Conservation (phyloP, 2,113 vertebrate species). For the Oostethus manadensis region DNA sequence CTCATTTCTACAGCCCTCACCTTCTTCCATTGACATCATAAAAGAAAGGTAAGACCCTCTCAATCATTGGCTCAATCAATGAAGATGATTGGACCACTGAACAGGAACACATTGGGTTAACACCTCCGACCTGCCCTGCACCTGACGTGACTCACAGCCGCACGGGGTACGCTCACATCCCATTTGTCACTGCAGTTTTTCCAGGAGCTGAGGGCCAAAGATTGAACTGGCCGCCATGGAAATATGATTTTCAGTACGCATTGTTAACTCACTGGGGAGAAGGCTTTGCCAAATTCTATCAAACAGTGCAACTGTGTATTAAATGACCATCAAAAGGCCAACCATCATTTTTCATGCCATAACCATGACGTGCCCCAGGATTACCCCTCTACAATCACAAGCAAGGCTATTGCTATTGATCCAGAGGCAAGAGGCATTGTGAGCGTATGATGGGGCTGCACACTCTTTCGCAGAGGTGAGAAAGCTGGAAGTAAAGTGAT, state of each 20-base stretch:
- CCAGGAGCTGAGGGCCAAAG: constrained; percentile 42
- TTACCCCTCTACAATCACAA: constrained; percentile 37
- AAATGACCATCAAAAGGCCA: constrained; percentile 61
- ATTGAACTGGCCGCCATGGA: constrained; percentile 62
- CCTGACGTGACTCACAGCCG: constrained; percentile 62
- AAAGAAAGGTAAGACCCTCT: constrained; percentile 62
- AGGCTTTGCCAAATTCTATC: constrained; percentile 70
- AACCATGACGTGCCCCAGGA: constrained; percentile 49
- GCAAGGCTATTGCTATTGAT: constrained; percentile 51
- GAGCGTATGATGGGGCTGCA: constrained; percentile 30
- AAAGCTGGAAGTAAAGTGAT: constrained; percentile 33
- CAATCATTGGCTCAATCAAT: constrained; percentile 65
- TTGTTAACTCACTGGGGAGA: constrained; percentile 67
- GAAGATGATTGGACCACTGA: constrained; percentile 72
- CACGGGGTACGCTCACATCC: constrained; percentile 48
- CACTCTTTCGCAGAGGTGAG: constrained; percentile 21
- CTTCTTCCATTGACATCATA: constrained; percentile 31
- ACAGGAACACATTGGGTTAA: constrained; percentile 72
- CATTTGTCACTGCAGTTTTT: constrained; percentile 64
- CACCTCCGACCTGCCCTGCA: constrained; percentile 55
- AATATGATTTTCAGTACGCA: constrained; percentile 63
- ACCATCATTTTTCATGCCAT: constrained; percentile 60
- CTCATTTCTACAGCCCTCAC: constrained; percentile 27
- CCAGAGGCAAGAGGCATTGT: constrained; percentile 16
- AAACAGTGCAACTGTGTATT: constrained; percentile 68